Percentiles rank a stretch among this genome's conserved stretches.
Conservation (phyloP, 2,797 vertebrate genomes). For the Sorex maritimensis region DNA sequence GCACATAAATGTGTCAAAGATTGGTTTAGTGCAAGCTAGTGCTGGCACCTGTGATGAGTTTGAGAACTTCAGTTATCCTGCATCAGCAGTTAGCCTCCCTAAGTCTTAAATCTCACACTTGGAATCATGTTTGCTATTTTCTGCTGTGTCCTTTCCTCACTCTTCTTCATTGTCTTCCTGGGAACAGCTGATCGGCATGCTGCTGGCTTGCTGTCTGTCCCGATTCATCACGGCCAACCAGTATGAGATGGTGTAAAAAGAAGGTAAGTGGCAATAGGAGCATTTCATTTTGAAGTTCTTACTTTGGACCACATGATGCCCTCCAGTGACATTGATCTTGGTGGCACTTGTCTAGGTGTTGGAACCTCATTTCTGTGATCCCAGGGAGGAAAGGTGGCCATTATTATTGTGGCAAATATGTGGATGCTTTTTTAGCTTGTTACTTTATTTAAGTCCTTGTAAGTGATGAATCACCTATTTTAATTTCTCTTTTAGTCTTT, state of each 20-base stretch:
- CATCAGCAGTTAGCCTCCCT: not conserved
- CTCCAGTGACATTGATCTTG: conserved; percentile 1
- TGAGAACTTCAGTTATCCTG: conserved; percentile 19
- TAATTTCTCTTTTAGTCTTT: conserved; percentile 85
- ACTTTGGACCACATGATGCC: not conserved
- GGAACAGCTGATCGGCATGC: conserved; percentile 95
- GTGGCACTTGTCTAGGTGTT: not conserved
- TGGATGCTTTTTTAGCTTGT: conserved; percentile 6
- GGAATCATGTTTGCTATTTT: conserved; percentile 38
- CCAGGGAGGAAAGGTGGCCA: not conserved
- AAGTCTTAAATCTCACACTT: not conserved
- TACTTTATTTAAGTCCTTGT: conserved; percentile 27
- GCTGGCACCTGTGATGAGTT: conserved; percentile 26
- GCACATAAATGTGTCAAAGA: conserved; percentile 9
- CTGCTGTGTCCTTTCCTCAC: not conserved
- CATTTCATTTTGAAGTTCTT: not conserved
- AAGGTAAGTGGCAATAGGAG: conserved; percentile 88
- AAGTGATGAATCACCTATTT: conserved; percentile 83
- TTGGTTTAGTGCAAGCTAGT: conserved; percentile 18
- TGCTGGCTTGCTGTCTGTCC: conserved; percentile 97
- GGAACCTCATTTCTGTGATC: conserved; percentile 51
- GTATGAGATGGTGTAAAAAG: conserved; percentile 99
- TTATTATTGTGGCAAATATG: not conserved
- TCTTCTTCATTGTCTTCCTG: conserved; percentile 69
- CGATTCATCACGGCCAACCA: conserved; percentile 97